Percentiles rank a stretch among this genome's conserved stretches.
These are phyloP conservation scores for Caloenas nicobarica DNA, from an alignment of 2,113 vertebrate species.

Conservation along the genomic window DNA sequence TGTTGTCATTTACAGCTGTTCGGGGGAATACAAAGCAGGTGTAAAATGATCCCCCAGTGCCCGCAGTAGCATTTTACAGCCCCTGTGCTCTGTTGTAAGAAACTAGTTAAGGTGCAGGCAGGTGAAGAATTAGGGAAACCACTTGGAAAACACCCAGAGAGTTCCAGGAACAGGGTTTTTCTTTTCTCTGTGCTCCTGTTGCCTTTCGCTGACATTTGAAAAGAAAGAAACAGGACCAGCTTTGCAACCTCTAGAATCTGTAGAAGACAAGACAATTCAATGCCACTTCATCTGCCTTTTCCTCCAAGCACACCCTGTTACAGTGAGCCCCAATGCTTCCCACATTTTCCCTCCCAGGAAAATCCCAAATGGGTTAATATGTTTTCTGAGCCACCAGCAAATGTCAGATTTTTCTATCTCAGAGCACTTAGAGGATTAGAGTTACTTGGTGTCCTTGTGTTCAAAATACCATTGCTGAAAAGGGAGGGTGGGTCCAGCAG, in stretches of 20 bases:
- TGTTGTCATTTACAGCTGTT: constrained; percentile 36
- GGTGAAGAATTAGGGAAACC: constrained; percentile 8
- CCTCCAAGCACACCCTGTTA: neutral
- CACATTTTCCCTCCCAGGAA: neutral
- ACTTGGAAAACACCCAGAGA: neutral
- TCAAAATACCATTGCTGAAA: neutral
- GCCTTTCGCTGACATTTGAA: neutral
- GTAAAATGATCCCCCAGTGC: neutral
- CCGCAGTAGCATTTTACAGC: neutral
- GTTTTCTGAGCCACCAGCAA: neutral
- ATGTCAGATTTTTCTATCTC: neutral
- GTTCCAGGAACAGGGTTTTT: neutral
- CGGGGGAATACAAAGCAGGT: constrained; percentile 29
- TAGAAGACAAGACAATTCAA: neutral
- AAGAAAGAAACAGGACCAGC: neutral
- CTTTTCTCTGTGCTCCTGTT: accelerated
- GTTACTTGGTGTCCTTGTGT: neutral
- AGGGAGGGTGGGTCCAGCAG: neutral
- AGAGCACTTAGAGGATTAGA: neutral
- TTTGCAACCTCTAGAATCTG: neutral
- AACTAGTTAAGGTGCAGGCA: constrained; percentile 19
- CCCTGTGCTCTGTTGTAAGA: neutral
- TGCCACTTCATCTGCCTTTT: neutral
- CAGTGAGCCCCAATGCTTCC: neutral
- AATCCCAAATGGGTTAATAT: neutral